Percentiles rank a stretch among this genome's conserved stretches.
phyloP scores from a whole-genome alignment of 2,113 vertebrate genomes.

The human region DNA sequence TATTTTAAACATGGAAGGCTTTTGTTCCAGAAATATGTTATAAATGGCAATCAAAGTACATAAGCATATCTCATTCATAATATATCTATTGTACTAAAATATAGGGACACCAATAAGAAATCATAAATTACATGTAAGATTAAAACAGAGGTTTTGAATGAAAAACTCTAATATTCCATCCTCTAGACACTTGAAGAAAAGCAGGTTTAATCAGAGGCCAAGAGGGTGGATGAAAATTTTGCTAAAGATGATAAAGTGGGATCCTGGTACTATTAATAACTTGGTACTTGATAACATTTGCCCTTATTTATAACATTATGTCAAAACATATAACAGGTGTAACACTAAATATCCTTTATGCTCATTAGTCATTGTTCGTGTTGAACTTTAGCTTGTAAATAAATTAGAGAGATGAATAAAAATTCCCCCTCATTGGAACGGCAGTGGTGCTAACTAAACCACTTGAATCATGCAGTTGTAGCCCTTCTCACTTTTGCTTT shows the following conservation, averaged over 20 bases:
- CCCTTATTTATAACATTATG: not conserved
- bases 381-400: not conserved
- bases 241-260: not conserved
- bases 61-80: not conserved
- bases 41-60: not conserved
- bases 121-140: not conserved
- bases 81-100: not conserved
- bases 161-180: not conserved
- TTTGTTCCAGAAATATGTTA: not conserved
- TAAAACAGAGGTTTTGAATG: slow-evolving; percentile 29
- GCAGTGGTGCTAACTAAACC: not conserved
- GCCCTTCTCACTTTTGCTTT: not conserved
- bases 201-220: not conserved
- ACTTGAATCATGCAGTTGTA: not conserved
- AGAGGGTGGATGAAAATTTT: not conserved
- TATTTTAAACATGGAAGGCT: not conserved
- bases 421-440: not conserved
- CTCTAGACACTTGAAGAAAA: not conserved
- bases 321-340: not conserved
- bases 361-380: not conserved
- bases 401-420: not conserved
- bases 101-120: not conserved
- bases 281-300: not conserved
- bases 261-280: not conserved
- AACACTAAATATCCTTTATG: not conserved